Percentiles rank a stretch among this genome's conserved stretches.
Conservation (phyloP, 2,797 vertebrate species). For the Diplodus sargus region DNA sequence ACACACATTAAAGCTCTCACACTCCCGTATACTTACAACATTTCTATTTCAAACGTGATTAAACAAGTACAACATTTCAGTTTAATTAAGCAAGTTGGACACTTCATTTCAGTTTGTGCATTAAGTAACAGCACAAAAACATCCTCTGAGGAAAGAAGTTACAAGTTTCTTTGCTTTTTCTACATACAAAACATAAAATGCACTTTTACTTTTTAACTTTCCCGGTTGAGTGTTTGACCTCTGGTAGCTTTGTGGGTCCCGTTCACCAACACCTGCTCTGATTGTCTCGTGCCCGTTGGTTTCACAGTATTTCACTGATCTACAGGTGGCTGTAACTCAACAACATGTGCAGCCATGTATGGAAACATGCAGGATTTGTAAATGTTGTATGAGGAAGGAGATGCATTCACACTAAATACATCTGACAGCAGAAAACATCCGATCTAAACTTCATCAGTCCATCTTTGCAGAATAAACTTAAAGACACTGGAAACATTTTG, state of each 20-base stretch:
- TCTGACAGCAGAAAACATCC: neutral
- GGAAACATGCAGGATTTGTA: no score
- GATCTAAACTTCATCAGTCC: no score
- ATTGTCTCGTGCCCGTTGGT: no score
- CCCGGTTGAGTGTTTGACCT: no score
- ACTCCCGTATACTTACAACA: neutral
- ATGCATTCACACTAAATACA: neutral
- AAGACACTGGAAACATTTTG: neutral
- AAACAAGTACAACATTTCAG: neutral
- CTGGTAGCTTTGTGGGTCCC: no score
- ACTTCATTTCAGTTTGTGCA: neutral
- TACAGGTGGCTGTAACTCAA: no score
- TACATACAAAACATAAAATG: neutral
- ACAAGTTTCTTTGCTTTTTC: neutral
- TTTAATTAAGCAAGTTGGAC: neutral
- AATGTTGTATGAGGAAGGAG: neutral
- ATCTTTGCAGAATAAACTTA: neutral
- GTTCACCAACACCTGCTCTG: no score
- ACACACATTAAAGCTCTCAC: neutral
- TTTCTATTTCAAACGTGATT: neutral
- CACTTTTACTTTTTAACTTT: no score
- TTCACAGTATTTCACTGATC: no score
- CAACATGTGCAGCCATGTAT: no score
- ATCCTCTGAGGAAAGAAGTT: neutral
- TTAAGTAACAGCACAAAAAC: neutral